Conservation (phyloP, 2,888 invertebrate genomes). For the Aporophyla nigra region DNA sequence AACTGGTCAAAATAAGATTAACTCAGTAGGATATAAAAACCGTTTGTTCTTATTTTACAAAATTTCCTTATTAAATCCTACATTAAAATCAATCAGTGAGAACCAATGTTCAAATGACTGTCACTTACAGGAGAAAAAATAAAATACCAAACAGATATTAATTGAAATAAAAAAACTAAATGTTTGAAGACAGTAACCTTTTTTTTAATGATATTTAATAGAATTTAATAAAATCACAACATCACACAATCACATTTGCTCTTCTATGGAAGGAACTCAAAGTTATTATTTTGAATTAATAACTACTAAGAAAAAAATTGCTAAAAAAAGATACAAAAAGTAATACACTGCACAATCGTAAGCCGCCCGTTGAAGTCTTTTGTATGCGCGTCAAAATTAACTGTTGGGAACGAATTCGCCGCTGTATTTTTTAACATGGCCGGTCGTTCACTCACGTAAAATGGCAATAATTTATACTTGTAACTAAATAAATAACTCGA, state of each 20-base stretch:
- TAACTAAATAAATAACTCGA: slow-evolving; percentile 72
- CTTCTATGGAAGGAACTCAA: neutral
- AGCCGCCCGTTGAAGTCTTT: slow-evolving; percentile 86
- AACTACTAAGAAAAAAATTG: slow-evolving; percentile 10
- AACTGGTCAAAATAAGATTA: neutral
- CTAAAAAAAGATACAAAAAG: slow-evolving; percentile 40
- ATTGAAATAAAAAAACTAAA: neutral
- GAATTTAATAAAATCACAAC: neutral
- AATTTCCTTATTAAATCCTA: neutral
- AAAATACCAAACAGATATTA: neutral
- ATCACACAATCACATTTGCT: too few species aligned
- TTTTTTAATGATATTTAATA: too few species aligned
- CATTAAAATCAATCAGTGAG: neutral
- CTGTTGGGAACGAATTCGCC: slow-evolving; percentile 67
- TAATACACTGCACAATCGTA: slow-evolving; percentile 50
- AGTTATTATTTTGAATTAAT: neutral
- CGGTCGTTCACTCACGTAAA: slow-evolving; percentile 75
- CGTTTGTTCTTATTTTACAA: neutral
- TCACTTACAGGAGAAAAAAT: neutral
- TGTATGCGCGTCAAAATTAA: slow-evolving; percentile 76
- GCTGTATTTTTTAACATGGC: slow-evolving; percentile 65
- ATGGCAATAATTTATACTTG: slow-evolving; percentile 74
- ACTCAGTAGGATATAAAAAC: neutral
- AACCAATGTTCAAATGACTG: neutral
- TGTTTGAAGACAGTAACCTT: neutral